Evolutionary conservation across 2,888 invertebrate genomes (phyloP).

Genomic region (Lumbricus terrestris): DNA sequence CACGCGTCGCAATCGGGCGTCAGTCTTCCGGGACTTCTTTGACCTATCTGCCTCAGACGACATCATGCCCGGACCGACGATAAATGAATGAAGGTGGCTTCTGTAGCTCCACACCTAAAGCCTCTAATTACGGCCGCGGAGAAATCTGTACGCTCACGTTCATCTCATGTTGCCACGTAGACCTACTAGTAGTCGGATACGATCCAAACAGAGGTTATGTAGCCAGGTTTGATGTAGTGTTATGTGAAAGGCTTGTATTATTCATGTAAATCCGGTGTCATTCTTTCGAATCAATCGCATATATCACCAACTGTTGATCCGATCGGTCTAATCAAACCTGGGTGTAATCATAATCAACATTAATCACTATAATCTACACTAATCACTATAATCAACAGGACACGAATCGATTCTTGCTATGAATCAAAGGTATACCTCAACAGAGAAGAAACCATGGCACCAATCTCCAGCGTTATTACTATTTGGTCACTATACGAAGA

Average conservation of each 20-base stretch:
- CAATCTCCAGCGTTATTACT: too few species aligned
- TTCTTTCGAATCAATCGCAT: neutral
- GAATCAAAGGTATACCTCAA: too few species aligned
- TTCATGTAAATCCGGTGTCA: neutral
- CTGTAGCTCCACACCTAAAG: neutral
- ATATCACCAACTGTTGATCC: neutral
- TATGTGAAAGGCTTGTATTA: neutral
- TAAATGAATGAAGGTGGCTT: too few species aligned
- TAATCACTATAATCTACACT: too few species aligned
- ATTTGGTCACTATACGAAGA: too few species aligned
- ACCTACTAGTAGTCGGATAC: too few species aligned
- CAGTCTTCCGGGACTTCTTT: neutral
- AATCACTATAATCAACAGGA: too few species aligned
- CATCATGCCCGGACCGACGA: neutral
- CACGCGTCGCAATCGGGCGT: conserved; percentile 17
- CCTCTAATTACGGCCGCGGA: neutral
- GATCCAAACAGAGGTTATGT: neutral
- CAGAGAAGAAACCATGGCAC: too few species aligned
- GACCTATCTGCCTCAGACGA: neutral
- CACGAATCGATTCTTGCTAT: too few species aligned
- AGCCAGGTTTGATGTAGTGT: neutral
- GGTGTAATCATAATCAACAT: neutral
- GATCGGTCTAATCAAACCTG: neutral
- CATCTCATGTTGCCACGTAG: too few species aligned
- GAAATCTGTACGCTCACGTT: neutral